Evolutionary conservation across 2,113 vertebrate genomes (phyloP).

Genomic region (Meleagris gallopavo): DNA sequence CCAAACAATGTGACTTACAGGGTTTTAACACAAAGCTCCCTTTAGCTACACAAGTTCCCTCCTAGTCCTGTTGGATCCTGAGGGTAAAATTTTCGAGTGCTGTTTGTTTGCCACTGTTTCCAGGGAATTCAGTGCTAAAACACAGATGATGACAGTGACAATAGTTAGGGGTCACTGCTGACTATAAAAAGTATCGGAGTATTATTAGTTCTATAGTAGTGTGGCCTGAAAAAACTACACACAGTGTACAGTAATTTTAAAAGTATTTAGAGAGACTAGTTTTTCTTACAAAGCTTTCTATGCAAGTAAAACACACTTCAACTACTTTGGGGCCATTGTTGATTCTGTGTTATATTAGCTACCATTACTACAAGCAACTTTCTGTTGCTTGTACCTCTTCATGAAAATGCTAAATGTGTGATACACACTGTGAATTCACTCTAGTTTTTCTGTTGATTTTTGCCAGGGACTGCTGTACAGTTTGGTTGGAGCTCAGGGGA

Average conservation of each 20-base stretch:
- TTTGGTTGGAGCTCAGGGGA: conserved; percentile 86
- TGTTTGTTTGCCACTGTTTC: not conserved
- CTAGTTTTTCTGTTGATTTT: conserved; percentile 13
- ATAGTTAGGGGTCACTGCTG: not conserved
- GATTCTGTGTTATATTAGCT: not conserved
- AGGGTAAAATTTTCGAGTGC: not conserved
- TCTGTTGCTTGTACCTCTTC: not conserved
- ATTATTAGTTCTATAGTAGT: not conserved
- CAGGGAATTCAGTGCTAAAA: not conserved
- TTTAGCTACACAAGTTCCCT: not conserved
- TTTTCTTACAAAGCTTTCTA: not conserved
- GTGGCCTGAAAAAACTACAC: not conserved
- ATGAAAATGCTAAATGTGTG: not conserved
- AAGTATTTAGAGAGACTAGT: not conserved
- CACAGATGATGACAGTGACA: not conserved
- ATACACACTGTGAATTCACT: not conserved
- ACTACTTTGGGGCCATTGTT: not conserved
- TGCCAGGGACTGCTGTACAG: conserved; percentile 90
- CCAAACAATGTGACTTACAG: not conserved
- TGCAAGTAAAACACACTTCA: not conserved
- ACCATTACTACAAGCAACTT: not conserved
- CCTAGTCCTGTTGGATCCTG: not conserved
- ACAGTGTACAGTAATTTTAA: not conserved
- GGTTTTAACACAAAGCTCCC: no score
- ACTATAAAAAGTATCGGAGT: not conserved